phyloP scores from a whole-genome alignment of 2,113 vertebrate genomes.

The Oncorhynchus gorbuscha region DNA sequence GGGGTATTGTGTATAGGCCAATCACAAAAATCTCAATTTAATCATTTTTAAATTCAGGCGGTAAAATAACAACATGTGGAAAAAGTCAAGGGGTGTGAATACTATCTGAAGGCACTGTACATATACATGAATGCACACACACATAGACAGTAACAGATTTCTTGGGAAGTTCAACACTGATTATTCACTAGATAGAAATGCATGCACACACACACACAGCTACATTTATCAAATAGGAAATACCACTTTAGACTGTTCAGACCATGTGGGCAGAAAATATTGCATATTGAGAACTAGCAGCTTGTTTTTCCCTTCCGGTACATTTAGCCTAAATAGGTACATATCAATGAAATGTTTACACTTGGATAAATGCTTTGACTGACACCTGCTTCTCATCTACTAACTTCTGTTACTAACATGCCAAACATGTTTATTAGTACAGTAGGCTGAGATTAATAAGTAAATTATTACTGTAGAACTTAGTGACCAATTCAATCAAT shows the following conservation, averaged over 20 bases:
- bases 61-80: no score
- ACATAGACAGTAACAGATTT: constrained; percentile 8
- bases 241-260: neutral
- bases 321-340: constrained; percentile 15
- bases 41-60: no score
- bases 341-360: constrained; percentile 29
- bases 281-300: neutral
- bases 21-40: no score
- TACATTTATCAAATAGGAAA: neutral
- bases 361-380: constrained; percentile 10
- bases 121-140: constrained; percentile 13
- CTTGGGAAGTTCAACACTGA: neutral
- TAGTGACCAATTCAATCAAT: no score
- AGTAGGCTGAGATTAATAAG: no score
- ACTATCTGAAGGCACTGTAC: no score
- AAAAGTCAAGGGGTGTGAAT: no score
- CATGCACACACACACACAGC: constrained; percentile 21
- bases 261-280: neutral
- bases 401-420: neutral
- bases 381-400: neutral
- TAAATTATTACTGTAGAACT: no score
- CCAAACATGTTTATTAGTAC: neutral
- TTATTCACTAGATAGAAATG: neutral
- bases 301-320: neutral
- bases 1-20: no score